These are phyloP conservation scores for Rhagologus leucostigma DNA, from an alignment of 2,113 vertebrate species.

Conservation along the genomic window DNA sequence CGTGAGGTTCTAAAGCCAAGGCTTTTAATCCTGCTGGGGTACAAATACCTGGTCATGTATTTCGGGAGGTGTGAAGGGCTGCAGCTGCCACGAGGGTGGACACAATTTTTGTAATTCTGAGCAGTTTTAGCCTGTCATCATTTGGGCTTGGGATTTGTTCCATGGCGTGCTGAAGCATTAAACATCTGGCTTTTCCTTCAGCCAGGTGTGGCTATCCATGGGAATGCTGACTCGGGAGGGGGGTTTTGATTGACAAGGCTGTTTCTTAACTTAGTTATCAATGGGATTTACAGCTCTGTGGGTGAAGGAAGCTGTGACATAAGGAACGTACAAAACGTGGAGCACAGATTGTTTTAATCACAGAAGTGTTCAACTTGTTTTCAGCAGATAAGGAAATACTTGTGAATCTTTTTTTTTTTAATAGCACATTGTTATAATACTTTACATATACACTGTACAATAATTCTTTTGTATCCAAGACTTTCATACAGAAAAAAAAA, in stretches of 20 bases:
- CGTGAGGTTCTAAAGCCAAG: not conserved
- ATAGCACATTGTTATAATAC: conserved; percentile 43
- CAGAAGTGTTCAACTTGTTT: not conserved
- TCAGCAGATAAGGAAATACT: not conserved
- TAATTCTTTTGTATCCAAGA: conserved; percentile 21
- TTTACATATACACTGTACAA: conserved; percentile 64
- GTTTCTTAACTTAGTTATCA: not conserved
- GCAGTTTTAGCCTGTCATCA: not conserved
- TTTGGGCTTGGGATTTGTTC: not conserved
- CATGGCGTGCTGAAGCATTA: not conserved
- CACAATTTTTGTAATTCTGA: not conserved
- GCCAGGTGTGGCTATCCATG: not conserved
- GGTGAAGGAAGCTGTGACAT: not conserved
- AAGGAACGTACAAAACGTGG: not conserved
- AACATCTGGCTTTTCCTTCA: not conserved
- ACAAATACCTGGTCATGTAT: not conserved
- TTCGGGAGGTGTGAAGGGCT: not conserved
- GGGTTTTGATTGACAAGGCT: not conserved
- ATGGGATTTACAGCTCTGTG: not conserved
- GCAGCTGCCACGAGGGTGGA: not conserved
- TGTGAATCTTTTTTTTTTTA: not conserved
- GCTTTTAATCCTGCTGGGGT: not conserved
- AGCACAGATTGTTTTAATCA: conserved; percentile 31
- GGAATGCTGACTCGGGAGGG: not conserved
- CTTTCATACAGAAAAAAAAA: conserved; percentile 18